These are phyloP conservation scores for Heliconius nattereri DNA, from an alignment of 1,140 invertebrate genomes.

Conservation along the genomic window DNA sequence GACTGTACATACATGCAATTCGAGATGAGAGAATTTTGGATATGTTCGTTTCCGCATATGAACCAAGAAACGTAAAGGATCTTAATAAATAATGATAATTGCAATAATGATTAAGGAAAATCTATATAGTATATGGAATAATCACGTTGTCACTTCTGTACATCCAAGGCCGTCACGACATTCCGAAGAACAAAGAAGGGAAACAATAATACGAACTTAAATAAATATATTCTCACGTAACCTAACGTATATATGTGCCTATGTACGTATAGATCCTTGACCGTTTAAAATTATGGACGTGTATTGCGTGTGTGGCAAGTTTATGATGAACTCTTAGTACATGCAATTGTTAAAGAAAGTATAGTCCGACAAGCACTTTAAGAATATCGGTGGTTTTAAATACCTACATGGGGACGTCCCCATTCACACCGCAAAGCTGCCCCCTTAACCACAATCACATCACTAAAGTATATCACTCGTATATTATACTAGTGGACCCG, in stretches of 20 bases:
- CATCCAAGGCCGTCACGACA: slow-evolving; percentile 26
- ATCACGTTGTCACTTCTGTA: not conserved
- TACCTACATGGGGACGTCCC: no score
- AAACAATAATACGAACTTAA: slow-evolving; percentile 34
- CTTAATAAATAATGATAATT: no score
- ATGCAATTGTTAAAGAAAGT: not conserved
- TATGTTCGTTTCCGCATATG: no score
- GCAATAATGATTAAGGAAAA: not conserved
- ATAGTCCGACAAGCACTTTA: not conserved
- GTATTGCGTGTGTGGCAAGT: slow-evolving; percentile 5
- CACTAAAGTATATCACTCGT: no score
- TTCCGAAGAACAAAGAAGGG: slow-evolving; percentile 33
- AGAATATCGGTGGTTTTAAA: no score
- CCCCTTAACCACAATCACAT: no score
- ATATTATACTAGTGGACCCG: no score
- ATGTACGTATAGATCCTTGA: slow-evolving; percentile 37
- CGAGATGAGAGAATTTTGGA: no score
- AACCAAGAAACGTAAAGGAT: no score
- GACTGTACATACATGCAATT: no score
- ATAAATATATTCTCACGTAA: slow-evolving; percentile 49
- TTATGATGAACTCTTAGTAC: not conserved
- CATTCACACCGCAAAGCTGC: no score
- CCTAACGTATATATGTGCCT: not conserved
- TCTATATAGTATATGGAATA: not conserved
- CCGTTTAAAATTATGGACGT: slow-evolving; percentile 38